Evolutionary conservation across 2,888 invertebrate species (phyloP).

Genomic region (Anticlea derivata): DNA sequence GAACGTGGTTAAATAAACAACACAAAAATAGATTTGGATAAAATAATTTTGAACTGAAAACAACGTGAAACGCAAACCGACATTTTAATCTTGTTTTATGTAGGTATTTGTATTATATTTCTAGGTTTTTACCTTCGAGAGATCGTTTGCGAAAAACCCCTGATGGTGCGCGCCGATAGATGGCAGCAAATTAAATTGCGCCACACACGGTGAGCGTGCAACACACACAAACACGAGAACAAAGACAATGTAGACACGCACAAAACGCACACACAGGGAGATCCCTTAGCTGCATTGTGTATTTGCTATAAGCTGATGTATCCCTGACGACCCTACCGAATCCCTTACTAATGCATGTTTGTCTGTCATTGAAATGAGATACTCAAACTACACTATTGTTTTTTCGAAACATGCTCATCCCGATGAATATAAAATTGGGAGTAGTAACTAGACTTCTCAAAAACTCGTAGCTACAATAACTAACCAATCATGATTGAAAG

Average conservation of each 20-base stretch:
- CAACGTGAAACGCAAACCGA: conserved; percentile 69
- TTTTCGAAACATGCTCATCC: conserved; percentile 72
- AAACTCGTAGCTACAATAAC: conserved; percentile 59
- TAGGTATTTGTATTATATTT: conserved; percentile 65
- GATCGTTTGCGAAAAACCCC: conserved; percentile 98
- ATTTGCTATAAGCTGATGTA: conserved; percentile 77
- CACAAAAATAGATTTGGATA: conserved; percentile 52
- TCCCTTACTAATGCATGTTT: conserved; percentile 41
- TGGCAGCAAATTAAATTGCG: conserved; percentile 79
- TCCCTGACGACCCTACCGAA: conserved; percentile 33
- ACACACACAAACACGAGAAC: conserved; percentile 85
- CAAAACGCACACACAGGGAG: conserved; percentile 80
- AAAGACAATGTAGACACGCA: conserved; percentile 84
- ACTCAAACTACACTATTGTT: conserved; percentile 64
- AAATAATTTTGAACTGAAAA: conserved; percentile 60
- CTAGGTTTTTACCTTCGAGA: conserved; percentile 94
- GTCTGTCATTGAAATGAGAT: conserved; percentile 49
- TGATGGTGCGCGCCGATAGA: conserved; percentile 83
- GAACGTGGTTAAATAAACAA: conserved; percentile 60
- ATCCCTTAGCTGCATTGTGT: conserved; percentile 77
- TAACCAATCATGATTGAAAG: conserved; percentile 56
- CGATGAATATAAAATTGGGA: conserved; percentile 69
- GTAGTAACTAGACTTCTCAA: conserved; percentile 56
- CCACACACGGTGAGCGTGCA: conserved; percentile 84
- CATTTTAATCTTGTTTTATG: conserved; percentile 63